A percentile compares a stretch with the other conserved stretches of the same genome.
Evolutionary conservation across 2,113 vertebrate species (phyloP).

Genomic region (Myotis davidii): DNA sequence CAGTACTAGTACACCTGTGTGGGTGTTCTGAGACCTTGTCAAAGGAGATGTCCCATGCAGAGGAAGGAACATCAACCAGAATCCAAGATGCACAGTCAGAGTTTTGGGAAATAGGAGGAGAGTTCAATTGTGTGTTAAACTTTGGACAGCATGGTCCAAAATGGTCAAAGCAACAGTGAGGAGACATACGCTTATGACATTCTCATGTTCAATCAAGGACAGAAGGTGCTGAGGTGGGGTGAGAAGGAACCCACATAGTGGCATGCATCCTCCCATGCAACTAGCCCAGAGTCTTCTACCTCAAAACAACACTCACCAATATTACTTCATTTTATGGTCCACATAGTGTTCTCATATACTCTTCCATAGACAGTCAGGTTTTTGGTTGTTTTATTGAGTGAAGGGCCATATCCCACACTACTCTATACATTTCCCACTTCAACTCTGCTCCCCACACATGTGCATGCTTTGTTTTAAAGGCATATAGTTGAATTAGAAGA

Average conservation of each 20-base stretch:
- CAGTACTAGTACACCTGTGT: rapidly evolving
- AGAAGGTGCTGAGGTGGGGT: rapidly evolving
- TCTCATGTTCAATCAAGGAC: rapidly evolving
- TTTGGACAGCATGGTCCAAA: neutral
- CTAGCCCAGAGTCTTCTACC: neutral
- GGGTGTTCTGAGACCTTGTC: neutral
- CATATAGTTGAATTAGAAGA: rapidly evolving
- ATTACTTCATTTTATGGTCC: rapidly evolving
- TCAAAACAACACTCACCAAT: rapidly evolving
- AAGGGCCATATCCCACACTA: rapidly evolving
- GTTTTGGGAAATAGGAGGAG: neutral
- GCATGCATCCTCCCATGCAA: rapidly evolving
- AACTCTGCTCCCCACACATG: rapidly evolving
- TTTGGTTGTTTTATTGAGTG: neutral
- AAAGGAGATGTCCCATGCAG: rapidly evolving
- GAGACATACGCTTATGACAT: rapidly evolving
- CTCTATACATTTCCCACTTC: rapidly evolving
- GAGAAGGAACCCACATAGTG: rapidly evolving
- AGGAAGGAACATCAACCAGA: rapidly evolving
- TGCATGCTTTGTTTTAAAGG: neutral
- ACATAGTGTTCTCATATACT: rapidly evolving
- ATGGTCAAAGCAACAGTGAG: neutral
- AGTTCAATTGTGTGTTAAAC: neutral
- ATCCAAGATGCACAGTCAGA: neutral
- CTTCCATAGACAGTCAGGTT: rapidly evolving